Evolutionary conservation across 1,140 invertebrate genomes (phyloP).

Genomic region (Andrena cerasifolii): DNA sequence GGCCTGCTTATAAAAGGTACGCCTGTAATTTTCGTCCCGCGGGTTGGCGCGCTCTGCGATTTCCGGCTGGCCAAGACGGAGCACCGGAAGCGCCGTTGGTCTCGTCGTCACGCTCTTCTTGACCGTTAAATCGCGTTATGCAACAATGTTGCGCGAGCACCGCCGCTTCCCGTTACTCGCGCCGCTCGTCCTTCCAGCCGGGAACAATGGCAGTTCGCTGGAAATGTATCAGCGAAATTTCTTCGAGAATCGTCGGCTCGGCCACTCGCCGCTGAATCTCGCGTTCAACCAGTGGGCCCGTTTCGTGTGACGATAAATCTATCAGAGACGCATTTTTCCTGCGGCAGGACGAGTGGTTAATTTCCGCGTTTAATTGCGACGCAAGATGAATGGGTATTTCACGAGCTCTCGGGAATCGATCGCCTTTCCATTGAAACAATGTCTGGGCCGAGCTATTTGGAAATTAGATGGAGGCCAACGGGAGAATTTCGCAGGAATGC

Average conservation of each 20-base stretch:
- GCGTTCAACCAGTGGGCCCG: too few species aligned
- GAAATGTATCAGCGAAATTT: too few species aligned
- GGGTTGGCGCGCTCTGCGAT: neutral
- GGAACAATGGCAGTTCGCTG: too few species aligned
- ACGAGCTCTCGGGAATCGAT: conserved; percentile 36
- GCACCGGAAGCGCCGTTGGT: conserved; percentile 14
- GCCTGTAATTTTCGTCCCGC: conserved; percentile 47
- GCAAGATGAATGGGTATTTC: conserved; percentile 35
- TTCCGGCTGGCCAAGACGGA: neutral
- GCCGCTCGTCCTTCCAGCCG: neutral
- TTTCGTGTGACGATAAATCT: neutral
- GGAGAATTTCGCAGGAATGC: conserved; percentile 47
- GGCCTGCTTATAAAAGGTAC: conserved; percentile 39
- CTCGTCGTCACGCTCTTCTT: conserved; percentile 12
- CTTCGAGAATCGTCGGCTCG: too few species aligned
- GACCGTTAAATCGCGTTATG: conserved; percentile 27
- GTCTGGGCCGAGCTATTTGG: conserved; percentile 23
- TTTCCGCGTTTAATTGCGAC: conserved; percentile 48
- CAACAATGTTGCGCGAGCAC: neutral
- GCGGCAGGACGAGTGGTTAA: neutral
- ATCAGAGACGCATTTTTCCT: neutral
- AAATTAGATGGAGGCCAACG: conserved; percentile 27
- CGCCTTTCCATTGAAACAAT: conserved; percentile 56
- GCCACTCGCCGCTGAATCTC: too few species aligned
- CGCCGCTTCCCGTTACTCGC: neutral